Percentiles rank a stretch among this genome's conserved stretches.
These are phyloP conservation scores for Drosophila anomalipes DNA, from an alignment of 2,888 invertebrate species.

Conservation along the genomic window DNA sequence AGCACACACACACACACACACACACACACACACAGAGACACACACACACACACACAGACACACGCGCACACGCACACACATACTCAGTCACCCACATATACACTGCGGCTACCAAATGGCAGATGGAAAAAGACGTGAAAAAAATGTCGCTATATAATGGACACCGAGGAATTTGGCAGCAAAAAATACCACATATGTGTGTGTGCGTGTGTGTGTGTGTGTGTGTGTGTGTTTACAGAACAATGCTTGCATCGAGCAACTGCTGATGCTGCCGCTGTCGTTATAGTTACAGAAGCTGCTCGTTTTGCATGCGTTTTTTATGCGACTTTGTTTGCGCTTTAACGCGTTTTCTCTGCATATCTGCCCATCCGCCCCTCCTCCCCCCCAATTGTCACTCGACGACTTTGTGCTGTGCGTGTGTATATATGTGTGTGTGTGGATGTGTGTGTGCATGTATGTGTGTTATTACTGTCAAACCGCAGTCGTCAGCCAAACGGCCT, in stretches of 20 bases:
- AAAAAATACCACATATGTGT: conserved; percentile 31
- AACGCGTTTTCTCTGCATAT: conserved; percentile 47
- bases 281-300: conserved; percentile 31
- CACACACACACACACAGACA: conserved; percentile 12
- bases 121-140: conserved; percentile 53
- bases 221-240: conserved; percentile 46
- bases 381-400: not conserved
- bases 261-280: conserved; percentile 11
- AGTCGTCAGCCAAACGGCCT: conserved; percentile 56
- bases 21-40: conserved; percentile 15
- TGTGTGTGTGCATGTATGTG: conserved; percentile 22
- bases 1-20: conserved; percentile 28
- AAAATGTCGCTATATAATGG: conserved; percentile 65
- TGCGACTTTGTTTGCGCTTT: conserved; percentile 54
- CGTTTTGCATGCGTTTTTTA: conserved; percentile 54
- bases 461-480: conserved; percentile 67
- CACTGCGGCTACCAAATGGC: conserved; percentile 57
- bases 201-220: conserved; percentile 13
- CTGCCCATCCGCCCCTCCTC: not conserved
- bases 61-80: conserved; percentile 19
- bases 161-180: conserved; percentile 64
- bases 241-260: conserved; percentile 52
- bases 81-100: conserved; percentile 10
- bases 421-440: not conserved
- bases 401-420: not conserved